Evolutionary conservation across 2,113 vertebrate genomes (phyloP).

Genomic region (Chloroceryle aenea): DNA sequence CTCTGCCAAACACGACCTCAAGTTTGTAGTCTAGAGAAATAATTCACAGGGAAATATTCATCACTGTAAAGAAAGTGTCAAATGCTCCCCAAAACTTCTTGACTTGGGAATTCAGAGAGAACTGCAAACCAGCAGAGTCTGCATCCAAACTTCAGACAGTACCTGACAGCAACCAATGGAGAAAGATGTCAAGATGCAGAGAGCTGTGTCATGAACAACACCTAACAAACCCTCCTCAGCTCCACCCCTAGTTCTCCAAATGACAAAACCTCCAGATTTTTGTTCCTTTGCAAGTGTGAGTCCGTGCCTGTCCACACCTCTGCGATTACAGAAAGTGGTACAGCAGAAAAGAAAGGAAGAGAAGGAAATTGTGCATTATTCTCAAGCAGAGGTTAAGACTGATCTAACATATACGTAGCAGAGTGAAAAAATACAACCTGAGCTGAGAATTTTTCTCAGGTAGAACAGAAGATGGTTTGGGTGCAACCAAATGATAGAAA

Average conservation of each 20-base stretch:
- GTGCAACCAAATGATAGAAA: background rate
- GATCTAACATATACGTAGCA: accelerated
- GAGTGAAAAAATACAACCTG: background rate
- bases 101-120: background rate
- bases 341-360: background rate
- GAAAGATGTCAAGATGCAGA: background rate
- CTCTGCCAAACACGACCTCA: background rate
- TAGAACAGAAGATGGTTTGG: background rate
- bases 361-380: background rate
- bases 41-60: background rate
- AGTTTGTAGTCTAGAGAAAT: background rate
- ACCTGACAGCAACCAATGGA: background rate
- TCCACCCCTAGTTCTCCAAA: background rate
- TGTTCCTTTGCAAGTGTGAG: background rate
- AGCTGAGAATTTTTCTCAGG: background rate
- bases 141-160: background rate
- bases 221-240: background rate
- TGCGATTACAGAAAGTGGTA: background rate
- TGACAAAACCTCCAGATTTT: background rate
- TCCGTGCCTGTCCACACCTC: accelerated
- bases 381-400: background rate
- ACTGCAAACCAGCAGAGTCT: background rate
- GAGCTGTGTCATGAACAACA: background rate
- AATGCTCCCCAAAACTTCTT: background rate
- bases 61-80: background rate